Conservation (phyloP, 2,888 invertebrate genomes). For the Malachius bipustulatus region DNA sequence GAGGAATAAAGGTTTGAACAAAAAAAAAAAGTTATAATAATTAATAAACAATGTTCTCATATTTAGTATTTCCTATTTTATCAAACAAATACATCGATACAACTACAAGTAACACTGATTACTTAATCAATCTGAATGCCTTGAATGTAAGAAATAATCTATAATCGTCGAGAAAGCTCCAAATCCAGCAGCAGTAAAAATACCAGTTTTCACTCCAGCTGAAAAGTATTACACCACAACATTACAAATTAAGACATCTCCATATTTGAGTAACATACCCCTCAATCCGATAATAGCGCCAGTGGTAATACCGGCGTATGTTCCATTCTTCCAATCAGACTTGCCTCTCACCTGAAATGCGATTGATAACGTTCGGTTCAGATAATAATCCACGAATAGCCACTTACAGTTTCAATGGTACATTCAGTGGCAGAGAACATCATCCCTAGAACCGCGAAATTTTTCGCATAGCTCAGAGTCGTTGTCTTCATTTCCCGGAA, state of each 20-base stretch:
- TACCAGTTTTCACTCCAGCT: constrained; percentile 89
- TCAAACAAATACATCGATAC: no score
- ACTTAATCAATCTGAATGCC: constrained; percentile 24
- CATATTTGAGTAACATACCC: no score
- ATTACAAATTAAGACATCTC: no score
- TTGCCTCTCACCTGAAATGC: constrained; percentile 67
- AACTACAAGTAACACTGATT: no score
- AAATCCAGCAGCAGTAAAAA: constrained; percentile 92
- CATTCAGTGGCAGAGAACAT: constrained; percentile 94
- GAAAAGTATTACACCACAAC: constrained; percentile 30
- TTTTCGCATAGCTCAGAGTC: constrained; percentile 89
- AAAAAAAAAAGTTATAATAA: no score
- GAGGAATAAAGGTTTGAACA: no score
- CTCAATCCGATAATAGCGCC: constrained; percentile 84
- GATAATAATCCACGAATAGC: constrained; percentile 30
- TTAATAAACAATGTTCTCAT: no score
- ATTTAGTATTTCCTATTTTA: no score
- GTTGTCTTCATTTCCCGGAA: constrained; percentile 85
- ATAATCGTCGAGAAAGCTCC: constrained; percentile 94
- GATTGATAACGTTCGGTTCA: no score
- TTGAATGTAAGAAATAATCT: constrained; percentile 81
- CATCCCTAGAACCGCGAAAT: constrained; percentile 91
- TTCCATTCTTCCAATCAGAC: constrained; percentile 94
- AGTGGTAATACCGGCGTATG: constrained; percentile 85
- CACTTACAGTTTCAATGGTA: constrained; percentile 74